Conservation (phyloP, 2,113 vertebrate genomes). For the Myxocyprinus asiaticus region DNA sequence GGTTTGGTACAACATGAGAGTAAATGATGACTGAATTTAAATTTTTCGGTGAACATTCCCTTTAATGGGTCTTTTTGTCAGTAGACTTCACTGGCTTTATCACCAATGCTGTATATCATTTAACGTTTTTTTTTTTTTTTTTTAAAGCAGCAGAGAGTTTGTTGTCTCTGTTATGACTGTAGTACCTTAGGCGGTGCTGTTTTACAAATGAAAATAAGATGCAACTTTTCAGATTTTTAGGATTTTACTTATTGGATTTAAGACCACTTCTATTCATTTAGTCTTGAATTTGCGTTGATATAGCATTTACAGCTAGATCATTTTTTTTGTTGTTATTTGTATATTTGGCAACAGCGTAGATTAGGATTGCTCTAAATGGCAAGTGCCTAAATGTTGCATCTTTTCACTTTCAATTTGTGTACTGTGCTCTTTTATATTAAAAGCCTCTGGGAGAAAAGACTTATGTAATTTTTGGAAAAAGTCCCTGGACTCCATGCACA, state of each 20-base stretch:
- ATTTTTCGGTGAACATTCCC: no score
- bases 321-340: neutral
- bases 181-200: neutral
- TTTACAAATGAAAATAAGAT: no score
- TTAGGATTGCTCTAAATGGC: neutral
- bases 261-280: no score
- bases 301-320: neutral
- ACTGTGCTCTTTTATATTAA: constrained; percentile 12
- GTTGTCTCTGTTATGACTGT: neutral
- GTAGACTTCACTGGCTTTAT: no score
- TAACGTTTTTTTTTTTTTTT: neutral
- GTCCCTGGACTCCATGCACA: no score
- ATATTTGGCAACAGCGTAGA: neutral
- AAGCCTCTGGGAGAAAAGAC: neutral
- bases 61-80: no score
- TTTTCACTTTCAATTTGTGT: neutral
- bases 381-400: neutral
- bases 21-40: no score
- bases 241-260: no score
- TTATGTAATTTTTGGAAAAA: neutral
- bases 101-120: neutral
- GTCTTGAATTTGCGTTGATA: neutral
- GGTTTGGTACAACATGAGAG: no score
- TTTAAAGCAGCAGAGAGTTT: neutral
- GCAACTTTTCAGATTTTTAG: no score